Conservation (phyloP, 2,797 vertebrate species). For the Platalea minor region DNA sequence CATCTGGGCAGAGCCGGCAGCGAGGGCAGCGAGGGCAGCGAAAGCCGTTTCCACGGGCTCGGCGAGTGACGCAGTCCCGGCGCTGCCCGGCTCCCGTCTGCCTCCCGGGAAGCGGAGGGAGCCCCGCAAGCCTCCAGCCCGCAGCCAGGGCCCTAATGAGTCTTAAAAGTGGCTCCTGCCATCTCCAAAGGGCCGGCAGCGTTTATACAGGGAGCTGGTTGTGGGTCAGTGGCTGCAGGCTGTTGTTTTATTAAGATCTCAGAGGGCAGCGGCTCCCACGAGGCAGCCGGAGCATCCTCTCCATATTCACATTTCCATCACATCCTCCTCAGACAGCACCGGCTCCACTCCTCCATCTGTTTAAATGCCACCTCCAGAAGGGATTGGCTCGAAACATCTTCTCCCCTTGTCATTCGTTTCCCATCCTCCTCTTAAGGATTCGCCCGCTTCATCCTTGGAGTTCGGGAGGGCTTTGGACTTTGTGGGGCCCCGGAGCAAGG, state of each 20-base stretch:
- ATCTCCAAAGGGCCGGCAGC: rapidly evolving
- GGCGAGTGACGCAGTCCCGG: rapidly evolving
- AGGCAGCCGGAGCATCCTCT: neutral
- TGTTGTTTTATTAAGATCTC: neutral
- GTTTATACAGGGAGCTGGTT: neutral
- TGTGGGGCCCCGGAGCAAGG: rapidly evolving
- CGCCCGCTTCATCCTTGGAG: neutral
- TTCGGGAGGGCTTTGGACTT: neutral
- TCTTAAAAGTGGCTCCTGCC: neutral
- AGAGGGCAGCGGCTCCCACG: neutral
- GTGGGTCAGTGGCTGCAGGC: neutral
- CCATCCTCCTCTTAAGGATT: neutral
- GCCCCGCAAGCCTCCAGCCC: neutral
- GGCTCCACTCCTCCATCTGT: conserved; percentile 39
- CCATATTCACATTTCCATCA: conserved; percentile 49
- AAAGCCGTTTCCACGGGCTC: neutral
- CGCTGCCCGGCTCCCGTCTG: neutral
- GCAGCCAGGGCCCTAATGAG: neutral
- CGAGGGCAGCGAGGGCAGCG: rapidly evolving
- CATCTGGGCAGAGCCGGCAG: neutral
- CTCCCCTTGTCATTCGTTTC: neutral
- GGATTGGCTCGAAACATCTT: neutral
- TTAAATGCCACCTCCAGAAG: conserved; percentile 36
- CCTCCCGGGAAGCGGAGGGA: neutral
- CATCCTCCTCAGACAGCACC: conserved; percentile 38